A percentile compares a stretch with the other conserved stretches of the same genome.
phyloP scores from a whole-genome alignment of 2,797 vertebrate genomes.

The Pitangus sulphuratus region DNA sequence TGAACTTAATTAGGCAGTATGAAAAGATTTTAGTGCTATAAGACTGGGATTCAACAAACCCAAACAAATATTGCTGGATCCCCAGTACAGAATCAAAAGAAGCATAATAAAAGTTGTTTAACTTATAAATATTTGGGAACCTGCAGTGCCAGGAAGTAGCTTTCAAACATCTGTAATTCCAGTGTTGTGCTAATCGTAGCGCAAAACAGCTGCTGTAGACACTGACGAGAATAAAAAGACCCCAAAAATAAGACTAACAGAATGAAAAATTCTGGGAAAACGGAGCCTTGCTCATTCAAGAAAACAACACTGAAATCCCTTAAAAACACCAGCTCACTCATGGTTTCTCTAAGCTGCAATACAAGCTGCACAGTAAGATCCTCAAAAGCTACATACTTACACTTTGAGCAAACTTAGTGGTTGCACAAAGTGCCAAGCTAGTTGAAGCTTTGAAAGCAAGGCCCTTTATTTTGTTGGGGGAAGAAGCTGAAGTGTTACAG shows the following conservation, averaged over 20 bases:
- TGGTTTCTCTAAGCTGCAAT: not conserved
- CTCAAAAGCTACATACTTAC: not conserved
- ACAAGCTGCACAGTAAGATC: not conserved
- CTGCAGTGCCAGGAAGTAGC: not conserved
- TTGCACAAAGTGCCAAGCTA: not conserved
- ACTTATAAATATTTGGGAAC: constrained; percentile 1
- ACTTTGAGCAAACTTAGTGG: not conserved
- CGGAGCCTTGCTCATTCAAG: not conserved
- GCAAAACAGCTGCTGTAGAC: not conserved
- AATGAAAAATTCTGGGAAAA: not conserved
- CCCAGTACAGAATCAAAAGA: not conserved
- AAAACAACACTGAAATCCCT: not conserved
- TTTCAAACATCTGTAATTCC: not conserved
- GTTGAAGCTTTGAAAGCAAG: not conserved
- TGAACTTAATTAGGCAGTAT: not conserved
- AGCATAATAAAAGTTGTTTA: not conserved
- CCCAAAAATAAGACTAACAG: not conserved
- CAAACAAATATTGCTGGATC: constrained; percentile 6
- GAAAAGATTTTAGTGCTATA: not conserved
- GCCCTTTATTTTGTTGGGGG: not conserved
- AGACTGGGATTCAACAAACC: not conserved
- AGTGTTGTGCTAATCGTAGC: not conserved
- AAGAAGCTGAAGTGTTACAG: not conserved
- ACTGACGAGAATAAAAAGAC: not conserved
- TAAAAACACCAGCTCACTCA: not conserved